These are phyloP conservation scores for Bugulina stolonifera DNA, from an alignment of 2,888 invertebrate genomes.

Conservation along the genomic window DNA sequence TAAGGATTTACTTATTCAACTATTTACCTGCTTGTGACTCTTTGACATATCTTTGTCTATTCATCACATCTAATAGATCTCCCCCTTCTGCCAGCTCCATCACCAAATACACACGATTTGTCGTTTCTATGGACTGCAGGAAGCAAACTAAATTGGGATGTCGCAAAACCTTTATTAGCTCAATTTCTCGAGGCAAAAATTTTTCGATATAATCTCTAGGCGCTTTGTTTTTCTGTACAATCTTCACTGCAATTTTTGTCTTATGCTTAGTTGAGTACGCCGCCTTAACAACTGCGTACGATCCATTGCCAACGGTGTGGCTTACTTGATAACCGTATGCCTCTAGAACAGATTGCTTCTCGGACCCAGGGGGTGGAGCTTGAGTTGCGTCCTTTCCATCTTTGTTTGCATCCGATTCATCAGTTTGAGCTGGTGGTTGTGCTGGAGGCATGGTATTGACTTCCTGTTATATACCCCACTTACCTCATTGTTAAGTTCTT, in stretches of 20 bases:
- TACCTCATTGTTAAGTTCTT: neutral
- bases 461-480: neutral
- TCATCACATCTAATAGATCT: slow-evolving; percentile 41
- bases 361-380: neutral
- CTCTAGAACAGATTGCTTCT: slow-evolving; percentile 32
- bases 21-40: slow-evolving; percentile 35
- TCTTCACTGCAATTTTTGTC: slow-evolving; percentile 46
- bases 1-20: neutral
- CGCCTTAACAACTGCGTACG: slow-evolving; percentile 45
- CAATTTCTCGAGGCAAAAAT: slow-evolving; percentile 48
- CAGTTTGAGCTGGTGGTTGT: neutral
- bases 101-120: slow-evolving; percentile 43
- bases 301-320: slow-evolving; percentile 43
- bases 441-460: neutral
- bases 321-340: slow-evolving; percentile 41
- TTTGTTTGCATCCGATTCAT: neutral
- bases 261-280: slow-evolving; percentile 43
- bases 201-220: slow-evolving; percentile 43
- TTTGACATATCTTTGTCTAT: slow-evolving; percentile 32
- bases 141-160: slow-evolving; percentile 43
- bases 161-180: slow-evolving; percentile 40
- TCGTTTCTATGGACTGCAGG: slow-evolving; percentile 45
- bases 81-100: slow-evolving; percentile 45
- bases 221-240: slow-evolving; percentile 44
- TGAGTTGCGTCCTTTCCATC: neutral